Evolutionary conservation across 2,113 vertebrate species (phyloP), one percentile per base, ranked within the genome.

Genomic region (Lepus americanus): DNA sequence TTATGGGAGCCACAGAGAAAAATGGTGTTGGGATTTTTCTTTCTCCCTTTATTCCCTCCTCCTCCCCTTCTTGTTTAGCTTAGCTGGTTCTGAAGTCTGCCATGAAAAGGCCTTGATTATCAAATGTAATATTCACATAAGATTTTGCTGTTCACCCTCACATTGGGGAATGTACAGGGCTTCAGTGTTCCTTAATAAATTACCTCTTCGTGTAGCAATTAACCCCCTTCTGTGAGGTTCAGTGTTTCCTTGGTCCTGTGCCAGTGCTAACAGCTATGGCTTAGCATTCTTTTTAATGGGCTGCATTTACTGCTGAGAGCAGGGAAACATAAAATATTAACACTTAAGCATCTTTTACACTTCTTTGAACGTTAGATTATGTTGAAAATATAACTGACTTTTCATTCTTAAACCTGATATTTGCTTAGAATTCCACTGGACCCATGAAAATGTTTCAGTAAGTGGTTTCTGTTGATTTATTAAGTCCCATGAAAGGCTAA

Each of bases 201-300:
- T 98, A 98, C 97, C 98, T 98, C 97, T 98, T 97, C 98, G 93
- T 98, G 97, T 98, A 98, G 97, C 97, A 98, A 98, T 98, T 98
- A 98, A 98, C 97, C 97, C 97, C 98, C 97, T 98, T 98, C 98
- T 0, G 61, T 93, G 98, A 98, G 90, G 97, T 97, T 98, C 97
- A 97, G 63, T 97, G 92, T 98, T 98, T 98, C 97, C 96, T 96
- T 98, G 98, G 98, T 96, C 33, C 93, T 9, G 8, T 91, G 98
- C 98, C 98, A 98, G 98, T 94, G 97, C 97, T 98, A 98, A 98
- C 98, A 98, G 97, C 97, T 95, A 96, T 10, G 84, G 97, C 97
- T 98, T 98, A 98, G 97, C 94, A 86, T 98, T 98, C 97, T 97
- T 98, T 98, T 98, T 98, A 98, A 98, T 98, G 96, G 95, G 83